Evolutionary conservation across 2,797 vertebrate genomes (phyloP).

Genomic region (Pelodytes ibericus): DNA sequence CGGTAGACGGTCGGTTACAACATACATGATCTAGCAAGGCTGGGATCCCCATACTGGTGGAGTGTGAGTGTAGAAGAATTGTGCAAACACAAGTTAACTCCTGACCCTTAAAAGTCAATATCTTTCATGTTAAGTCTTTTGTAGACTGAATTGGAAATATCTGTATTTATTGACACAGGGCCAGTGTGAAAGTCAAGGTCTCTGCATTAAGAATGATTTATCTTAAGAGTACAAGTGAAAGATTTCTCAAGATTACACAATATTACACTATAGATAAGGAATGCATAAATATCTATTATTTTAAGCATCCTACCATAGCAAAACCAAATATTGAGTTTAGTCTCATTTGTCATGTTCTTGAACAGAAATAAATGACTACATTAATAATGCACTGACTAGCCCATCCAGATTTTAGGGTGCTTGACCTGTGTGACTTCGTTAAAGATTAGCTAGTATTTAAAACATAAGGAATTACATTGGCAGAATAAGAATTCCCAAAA

Average conservation of each 20-base stretch:
- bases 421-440: too few relatives aligned
- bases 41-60: neutral
- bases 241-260: conserved; percentile 18
- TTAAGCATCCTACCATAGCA: neutral
- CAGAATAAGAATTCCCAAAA: too few relatives aligned
- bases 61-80: conserved; percentile 15
- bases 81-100: conserved; percentile 33
- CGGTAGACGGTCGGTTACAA: too few relatives aligned
- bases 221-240: conserved; percentile 27
- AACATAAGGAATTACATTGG: too few relatives aligned
- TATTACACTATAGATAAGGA: conserved; percentile 20
- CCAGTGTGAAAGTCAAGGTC: conserved; percentile 39
- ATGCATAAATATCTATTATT: conserved; percentile 17
- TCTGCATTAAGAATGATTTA: conserved; percentile 33
- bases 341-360: too few relatives aligned
- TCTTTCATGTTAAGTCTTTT: conserved; percentile 36
- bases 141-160: conserved; percentile 41
- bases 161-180: conserved; percentile 40
- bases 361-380: too few relatives aligned
- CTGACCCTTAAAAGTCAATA: conserved; percentile 49
- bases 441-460: too few relatives aligned
- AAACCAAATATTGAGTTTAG: neutral
- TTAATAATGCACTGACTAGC: too few relatives aligned
- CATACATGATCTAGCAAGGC: neutral
- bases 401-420: too few relatives aligned